Percentiles rank a stretch among this genome's conserved stretches.
phyloP scores from a whole-genome alignment of 2,888 invertebrate species.

The Panzeria rudis region DNA sequence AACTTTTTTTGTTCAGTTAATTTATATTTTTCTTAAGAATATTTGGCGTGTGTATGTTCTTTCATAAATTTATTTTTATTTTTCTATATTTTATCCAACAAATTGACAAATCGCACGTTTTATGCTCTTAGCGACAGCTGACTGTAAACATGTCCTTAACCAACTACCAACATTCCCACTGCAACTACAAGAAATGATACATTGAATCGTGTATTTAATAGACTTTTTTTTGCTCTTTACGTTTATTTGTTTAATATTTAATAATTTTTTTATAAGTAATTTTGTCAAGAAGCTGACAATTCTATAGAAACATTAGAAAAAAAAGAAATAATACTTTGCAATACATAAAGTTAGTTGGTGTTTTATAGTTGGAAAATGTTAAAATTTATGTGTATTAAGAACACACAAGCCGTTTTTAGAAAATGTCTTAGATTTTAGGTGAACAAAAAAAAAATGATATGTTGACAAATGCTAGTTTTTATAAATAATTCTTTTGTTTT shows the following conservation, averaged over 20 bases:
- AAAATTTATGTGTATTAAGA: slow-evolving; percentile 35
- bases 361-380: background rate
- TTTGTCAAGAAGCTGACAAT: slow-evolving; percentile 73
- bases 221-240: background rate
- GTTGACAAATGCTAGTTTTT: slow-evolving; percentile 7
- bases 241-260: slow-evolving; percentile 53
- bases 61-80: background rate
- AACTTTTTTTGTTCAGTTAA: slow-evolving; percentile 8
- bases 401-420: slow-evolving; percentile 49
- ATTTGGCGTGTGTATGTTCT: slow-evolving; percentile 44
- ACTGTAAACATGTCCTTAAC: slow-evolving; percentile 63
- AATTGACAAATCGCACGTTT: slow-evolving; percentile 73
- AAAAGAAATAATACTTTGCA: slow-evolving; percentile 2
- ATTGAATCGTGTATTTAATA: slow-evolving; percentile 66
- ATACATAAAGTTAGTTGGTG: background rate
- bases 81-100: slow-evolving; percentile 53
- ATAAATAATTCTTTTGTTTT: background rate
- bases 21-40: slow-evolving; percentile 42
- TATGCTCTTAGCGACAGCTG: slow-evolving; percentile 71
- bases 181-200: slow-evolving; percentile 26
- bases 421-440: background rate
- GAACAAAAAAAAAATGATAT: background rate
- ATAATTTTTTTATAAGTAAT: slow-evolving; percentile 66
- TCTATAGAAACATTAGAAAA: slow-evolving; percentile 59
- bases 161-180: slow-evolving; percentile 57